Percentiles rank a stretch among this genome's conserved stretches.
Conservation (phyloP, 2,888 invertebrate species). For the Netelia fuscicornis region DNA sequence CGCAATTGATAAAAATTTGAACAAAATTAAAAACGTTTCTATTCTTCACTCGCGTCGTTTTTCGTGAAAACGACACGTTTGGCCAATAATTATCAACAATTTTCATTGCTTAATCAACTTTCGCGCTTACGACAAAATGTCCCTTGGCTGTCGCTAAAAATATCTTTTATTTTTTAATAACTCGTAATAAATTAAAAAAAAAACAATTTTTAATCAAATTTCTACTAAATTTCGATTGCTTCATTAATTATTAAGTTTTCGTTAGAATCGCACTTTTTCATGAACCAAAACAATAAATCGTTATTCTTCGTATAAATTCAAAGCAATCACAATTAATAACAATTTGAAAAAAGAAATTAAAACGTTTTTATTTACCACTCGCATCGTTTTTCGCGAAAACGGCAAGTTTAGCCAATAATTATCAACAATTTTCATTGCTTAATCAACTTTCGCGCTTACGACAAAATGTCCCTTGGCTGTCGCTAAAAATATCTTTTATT, state of each 20-base stretch:
- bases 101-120: background rate
- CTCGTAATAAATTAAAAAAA: too few relatives aligned
- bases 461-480: background rate
- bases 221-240: background rate
- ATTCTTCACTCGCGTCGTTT: background rate
- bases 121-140: background rate
- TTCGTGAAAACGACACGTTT: background rate
- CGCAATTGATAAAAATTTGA: too few relatives aligned
- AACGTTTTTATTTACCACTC: too few relatives aligned
- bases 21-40: too few relatives aligned
- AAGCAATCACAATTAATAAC: too few relatives aligned
- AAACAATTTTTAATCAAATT: background rate
- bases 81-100: slow-evolving; percentile 6
- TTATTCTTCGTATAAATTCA: too few relatives aligned
- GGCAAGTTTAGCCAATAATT: slow-evolving; percentile 1
- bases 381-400: background rate
- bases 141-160: too few relatives aligned
- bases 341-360: too few relatives aligned
- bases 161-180: too few relatives aligned
- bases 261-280: background rate
- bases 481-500: too few relatives aligned
- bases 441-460: background rate
- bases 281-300: too few relatives aligned
- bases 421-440: background rate
- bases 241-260: background rate